A percentile compares a stretch with the other conserved stretches of the same genome.
Evolutionary conservation across 2,113 vertebrate species (phyloP).

Genomic region (Pangasianodon hypophthalmus): DNA sequence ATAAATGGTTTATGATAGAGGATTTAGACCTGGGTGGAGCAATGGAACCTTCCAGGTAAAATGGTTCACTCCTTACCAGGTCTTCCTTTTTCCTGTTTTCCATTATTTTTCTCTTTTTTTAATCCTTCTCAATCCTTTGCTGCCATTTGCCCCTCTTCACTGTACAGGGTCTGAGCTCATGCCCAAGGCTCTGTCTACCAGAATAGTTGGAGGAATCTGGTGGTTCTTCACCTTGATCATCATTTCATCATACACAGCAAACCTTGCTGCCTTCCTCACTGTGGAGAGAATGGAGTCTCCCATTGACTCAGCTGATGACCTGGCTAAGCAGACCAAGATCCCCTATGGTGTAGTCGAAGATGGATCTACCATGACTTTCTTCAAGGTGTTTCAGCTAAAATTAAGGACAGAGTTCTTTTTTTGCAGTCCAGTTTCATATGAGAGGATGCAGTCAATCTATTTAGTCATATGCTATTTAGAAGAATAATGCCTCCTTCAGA

Average conservation of each 20-base stretch:
- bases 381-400: conserved; percentile 81
- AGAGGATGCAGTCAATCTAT: not conserved
- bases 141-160: conserved; percentile 49
- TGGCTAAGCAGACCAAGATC: conserved; percentile 98
- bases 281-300: conserved; percentile 99
- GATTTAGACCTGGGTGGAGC: not conserved
- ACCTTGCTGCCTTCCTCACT: conserved; percentile 97
- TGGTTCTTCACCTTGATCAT: conserved; percentile 99
- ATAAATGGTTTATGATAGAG: not conserved
- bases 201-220: conserved; percentile 99
- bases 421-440: not conserved
- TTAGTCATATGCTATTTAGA: not conserved
- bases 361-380: conserved; percentile 96
- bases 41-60: not conserved
- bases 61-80: not conserved
- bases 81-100: not conserved
- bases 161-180: conserved; percentile 96
- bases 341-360: conserved; percentile 94
- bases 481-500: not conserved
- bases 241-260: conserved; percentile 98
- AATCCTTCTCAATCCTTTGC: not conserved
- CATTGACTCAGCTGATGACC: conserved; percentile 95
- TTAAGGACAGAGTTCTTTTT: not conserved
- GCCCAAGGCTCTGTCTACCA: conserved; percentile 97
- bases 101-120: not conserved